Percentiles rank a stretch among this genome's conserved stretches.
Conservation (phyloP, 2,888 invertebrate genomes). For the Dasysyrphus tricinctus region DNA sequence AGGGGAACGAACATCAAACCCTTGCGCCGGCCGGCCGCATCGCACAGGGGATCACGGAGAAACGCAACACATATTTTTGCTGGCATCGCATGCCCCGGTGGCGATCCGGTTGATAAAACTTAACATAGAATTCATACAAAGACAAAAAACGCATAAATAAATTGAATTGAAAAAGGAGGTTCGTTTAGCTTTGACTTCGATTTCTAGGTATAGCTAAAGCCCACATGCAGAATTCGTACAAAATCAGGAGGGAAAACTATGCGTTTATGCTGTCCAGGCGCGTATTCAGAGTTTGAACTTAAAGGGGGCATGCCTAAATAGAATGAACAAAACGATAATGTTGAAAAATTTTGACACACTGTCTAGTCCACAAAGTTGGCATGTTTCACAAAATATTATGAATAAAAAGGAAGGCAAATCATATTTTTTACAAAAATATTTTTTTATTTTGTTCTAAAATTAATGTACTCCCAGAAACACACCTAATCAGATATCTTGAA, state of each 20-base stretch:
- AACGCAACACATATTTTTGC: background rate
- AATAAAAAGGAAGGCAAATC: background rate
- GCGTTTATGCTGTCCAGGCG: conserved; percentile 4
- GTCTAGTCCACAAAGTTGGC: background rate
- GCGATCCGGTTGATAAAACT: conserved; percentile 57
- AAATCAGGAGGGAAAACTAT: background rate
- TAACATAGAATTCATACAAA: conserved; percentile 34
- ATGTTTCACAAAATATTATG: background rate
- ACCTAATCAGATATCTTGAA: too few species aligned
- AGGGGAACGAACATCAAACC: conserved; percentile 20
- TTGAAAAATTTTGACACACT: background rate
- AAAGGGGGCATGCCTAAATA: background rate
- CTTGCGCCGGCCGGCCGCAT: background rate
- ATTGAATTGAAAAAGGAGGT: conserved; percentile 30
- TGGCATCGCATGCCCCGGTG: background rate
- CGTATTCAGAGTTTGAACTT: background rate
- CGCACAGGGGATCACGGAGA: conserved; percentile 1
- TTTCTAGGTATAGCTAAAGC: background rate
- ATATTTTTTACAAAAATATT: background rate
- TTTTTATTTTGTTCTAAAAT: background rate
- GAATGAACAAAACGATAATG: background rate
- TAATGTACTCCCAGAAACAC: background rate
- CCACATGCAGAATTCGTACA: conserved; percentile 30
- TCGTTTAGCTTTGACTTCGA: background rate
- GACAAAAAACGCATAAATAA: conserved; percentile 68